Conservation (phyloP, 2,113 vertebrate species). For the Peromyscus leucopus region DNA sequence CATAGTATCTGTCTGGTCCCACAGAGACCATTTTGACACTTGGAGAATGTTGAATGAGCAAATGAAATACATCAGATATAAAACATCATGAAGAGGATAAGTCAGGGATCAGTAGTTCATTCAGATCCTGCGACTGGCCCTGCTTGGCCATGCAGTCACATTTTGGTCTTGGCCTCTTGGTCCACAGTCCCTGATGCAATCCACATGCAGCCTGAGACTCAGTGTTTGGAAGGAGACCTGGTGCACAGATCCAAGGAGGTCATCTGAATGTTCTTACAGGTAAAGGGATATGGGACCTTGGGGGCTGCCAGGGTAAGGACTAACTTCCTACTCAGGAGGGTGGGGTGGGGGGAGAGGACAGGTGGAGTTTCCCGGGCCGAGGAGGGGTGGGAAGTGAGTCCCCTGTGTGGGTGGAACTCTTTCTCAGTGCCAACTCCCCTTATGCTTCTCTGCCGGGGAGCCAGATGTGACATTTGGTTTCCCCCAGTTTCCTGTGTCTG, state of each 20-base stretch:
- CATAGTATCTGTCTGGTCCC: background rate
- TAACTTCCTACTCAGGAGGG: background rate
- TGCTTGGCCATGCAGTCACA: background rate
- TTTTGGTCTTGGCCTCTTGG: background rate
- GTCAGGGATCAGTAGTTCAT: background rate
- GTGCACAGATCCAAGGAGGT: background rate
- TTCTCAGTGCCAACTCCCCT: background rate
- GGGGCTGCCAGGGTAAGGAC: background rate
- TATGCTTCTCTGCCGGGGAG: background rate
- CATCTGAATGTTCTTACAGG: background rate
- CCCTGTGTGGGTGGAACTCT: background rate
- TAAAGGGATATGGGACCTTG: background rate
- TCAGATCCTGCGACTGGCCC: background rate
- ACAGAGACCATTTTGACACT: background rate
- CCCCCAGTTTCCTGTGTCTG: slow-evolving; percentile 49
- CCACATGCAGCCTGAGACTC: background rate
- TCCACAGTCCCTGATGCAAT: background rate
- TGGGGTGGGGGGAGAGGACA: background rate
- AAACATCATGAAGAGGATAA: background rate
- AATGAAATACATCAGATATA: background rate
- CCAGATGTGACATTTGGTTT: slow-evolving; percentile 22
- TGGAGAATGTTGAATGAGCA: background rate
- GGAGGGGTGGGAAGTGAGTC: background rate
- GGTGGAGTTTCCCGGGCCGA: slow-evolving; percentile 2
- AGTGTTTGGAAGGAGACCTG: background rate